Conservation (phyloP, 2,888 invertebrate genomes). For the Rhorus exstirpatorius region DNA sequence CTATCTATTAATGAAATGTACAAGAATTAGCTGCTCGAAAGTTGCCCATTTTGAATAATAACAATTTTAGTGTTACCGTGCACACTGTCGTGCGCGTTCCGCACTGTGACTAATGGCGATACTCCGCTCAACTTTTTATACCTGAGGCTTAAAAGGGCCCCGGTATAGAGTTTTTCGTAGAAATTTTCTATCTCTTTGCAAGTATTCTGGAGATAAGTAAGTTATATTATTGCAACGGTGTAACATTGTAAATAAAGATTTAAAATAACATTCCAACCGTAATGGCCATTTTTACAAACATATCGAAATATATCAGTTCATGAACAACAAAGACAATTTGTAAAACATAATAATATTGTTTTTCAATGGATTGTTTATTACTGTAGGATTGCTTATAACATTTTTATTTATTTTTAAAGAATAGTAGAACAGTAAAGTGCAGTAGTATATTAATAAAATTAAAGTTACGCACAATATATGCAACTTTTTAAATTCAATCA, state of each 20-base stretch:
- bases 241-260: neutral
- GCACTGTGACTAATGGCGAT: slow-evolving; percentile 5
- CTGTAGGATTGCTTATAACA: no score
- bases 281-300: neutral
- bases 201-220: neutral
- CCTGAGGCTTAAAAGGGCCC: no score
- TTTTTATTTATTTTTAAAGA: no score
- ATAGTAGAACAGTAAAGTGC: no score
- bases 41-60: neutral
- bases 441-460: neutral
- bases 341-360: no score
- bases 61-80: slow-evolving; percentile 3
- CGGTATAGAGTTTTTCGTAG: no score
- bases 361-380: no score
- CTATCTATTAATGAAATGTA: no score
- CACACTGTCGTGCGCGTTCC: slow-evolving; percentile 3
- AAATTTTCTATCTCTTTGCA: slow-evolving; percentile 7
- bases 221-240: neutral
- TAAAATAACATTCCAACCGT: neutral
- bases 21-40: no score
- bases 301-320: slow-evolving; percentile 9
- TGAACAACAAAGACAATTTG: neutral
- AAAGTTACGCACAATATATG: neutral
- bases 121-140: slow-evolving; percentile 1
- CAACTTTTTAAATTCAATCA: neutral